Evolutionary conservation across 1,140 invertebrate species (phyloP), one percentile per base, ranked within the genome.

Genomic region (Meloidogyne floridensis): DNA sequence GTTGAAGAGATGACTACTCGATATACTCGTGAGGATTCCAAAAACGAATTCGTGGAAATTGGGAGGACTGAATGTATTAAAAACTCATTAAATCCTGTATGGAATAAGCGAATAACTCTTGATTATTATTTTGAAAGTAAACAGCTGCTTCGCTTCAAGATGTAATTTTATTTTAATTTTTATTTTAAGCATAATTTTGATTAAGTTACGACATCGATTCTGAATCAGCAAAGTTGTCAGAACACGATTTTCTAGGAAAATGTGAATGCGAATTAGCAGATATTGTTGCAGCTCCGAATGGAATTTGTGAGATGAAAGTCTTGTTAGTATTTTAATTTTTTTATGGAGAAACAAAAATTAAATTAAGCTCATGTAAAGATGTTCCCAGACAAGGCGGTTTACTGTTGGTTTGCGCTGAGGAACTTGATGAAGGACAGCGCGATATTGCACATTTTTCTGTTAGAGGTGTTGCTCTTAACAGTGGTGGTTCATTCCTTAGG

Each of bases 81-180:
- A 86, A 92, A 93, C 87, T 91, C 90, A 84, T 85, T 92, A 70
- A 92, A 92, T 87, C 92, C 92, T 51, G 89, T 91, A 79, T 93
- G 92, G 91, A 90, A 91, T 6, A 91, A 91, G 78, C 92, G 92
- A 85, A 91, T 93, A 86, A 84, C 90, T 2, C 82, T 93, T 11
- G 89, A 92, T 72, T 93, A 92, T 83, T 91, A 89, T 80, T 93
- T 93, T 90, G 92, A 93, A 88, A 91, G 92, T 82, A 87, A 87
- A 54, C 91, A 92, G 81, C 88, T 89, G 72, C 83, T 92, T 8
- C 90, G 88, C 80, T 91, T 92, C 87, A 90, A 91, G 89, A 85
- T 92, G 91, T 92, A 84, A n/a, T 32, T 32, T 32, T 32, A 32
- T 32, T 32, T 32, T 32, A 32, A 32, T 32, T 32, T 32, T 32